phyloP scores from a whole-genome alignment of 2,797 vertebrate species.

The Enteromius anoplus region DNA sequence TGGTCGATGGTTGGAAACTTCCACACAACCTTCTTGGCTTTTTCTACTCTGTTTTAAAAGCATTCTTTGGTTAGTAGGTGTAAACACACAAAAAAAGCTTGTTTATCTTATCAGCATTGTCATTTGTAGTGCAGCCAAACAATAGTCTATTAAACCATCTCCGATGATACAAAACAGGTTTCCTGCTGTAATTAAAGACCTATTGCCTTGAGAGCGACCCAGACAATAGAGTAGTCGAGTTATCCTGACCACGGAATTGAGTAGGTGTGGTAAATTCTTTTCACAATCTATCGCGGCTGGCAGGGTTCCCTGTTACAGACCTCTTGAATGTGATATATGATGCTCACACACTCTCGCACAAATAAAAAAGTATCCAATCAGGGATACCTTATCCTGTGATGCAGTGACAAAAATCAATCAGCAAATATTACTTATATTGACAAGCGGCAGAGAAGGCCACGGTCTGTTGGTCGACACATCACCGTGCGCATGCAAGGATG shows the following conservation, averaged over 20 bases:
- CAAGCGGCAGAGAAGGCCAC: constrained; percentile 66
- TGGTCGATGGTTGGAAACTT: constrained; percentile 43
- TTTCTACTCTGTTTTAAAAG: constrained; percentile 43
- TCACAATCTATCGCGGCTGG: constrained; percentile 25
- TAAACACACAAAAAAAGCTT: constrained; percentile 61
- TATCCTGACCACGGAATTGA: constrained; percentile 61
- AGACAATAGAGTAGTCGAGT: constrained; percentile 68
- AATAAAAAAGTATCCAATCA: constrained; percentile 36
- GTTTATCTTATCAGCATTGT: constrained; percentile 57
- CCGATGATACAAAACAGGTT: constrained; percentile 63
- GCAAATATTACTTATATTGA: constrained; percentile 77
- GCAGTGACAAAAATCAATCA: constrained; percentile 78
- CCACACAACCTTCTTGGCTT: constrained; percentile 36
- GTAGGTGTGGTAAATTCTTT: constrained; percentile 48
- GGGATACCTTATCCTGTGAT: constrained; percentile 63
- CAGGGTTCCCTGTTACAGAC: constrained; percentile 10
- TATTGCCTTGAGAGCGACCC: constrained; percentile 61
- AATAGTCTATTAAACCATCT: constrained; percentile 60
- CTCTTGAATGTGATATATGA: constrained; percentile 42
- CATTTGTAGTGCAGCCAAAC: constrained; percentile 61
- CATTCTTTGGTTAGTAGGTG: constrained; percentile 48
- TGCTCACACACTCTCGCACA: constrained; percentile 42
- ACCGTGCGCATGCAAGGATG: not conserved
- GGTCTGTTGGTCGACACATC: constrained; percentile 37
- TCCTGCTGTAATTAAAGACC: constrained; percentile 69